These are phyloP conservation scores for Todiramphus chloris DNA, from an alignment of 2,113 vertebrate species.

Conservation along the genomic window DNA sequence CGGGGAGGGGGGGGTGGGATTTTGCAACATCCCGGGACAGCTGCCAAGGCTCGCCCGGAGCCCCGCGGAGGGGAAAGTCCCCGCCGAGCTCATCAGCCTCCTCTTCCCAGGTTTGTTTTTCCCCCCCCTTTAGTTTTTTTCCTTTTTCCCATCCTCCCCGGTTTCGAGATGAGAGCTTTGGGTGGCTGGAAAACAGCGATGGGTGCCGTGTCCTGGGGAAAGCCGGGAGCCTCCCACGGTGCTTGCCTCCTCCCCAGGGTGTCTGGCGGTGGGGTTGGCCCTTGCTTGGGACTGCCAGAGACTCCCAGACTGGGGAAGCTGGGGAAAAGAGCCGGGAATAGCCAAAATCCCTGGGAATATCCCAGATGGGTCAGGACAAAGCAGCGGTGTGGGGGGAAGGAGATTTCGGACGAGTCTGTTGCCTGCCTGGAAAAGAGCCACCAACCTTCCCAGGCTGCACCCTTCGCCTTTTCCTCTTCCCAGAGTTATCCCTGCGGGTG, in stretches of 20 bases:
- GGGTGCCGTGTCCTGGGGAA: neutral
- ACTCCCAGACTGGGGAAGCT: neutral
- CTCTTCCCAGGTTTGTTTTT: neutral
- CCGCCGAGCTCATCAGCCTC: neutral
- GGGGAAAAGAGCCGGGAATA: neutral
- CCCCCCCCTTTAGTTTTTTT: neutral
- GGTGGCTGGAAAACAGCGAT: neutral
- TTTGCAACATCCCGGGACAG: neutral
- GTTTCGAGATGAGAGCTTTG: neutral
- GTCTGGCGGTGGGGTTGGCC: neutral
- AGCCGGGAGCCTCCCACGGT: neutral
- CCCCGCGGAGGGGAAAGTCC: neutral
- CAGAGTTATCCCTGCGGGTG: neutral
- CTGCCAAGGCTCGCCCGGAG: neutral
- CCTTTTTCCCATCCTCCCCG: neutral
- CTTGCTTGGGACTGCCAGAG: neutral
- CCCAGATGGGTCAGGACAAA: neutral
- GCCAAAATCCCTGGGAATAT: neutral
- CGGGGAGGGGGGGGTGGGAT: neutral
- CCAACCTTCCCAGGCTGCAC: neutral
- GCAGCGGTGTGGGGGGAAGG: accelerated
- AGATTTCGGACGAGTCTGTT: neutral
- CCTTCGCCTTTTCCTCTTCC: neutral
- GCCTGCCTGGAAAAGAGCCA: neutral
- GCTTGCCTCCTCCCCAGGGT: neutral